phyloP scores from a whole-genome alignment of 2,888 invertebrate genomes.

The Diadegma fenestrale region DNA sequence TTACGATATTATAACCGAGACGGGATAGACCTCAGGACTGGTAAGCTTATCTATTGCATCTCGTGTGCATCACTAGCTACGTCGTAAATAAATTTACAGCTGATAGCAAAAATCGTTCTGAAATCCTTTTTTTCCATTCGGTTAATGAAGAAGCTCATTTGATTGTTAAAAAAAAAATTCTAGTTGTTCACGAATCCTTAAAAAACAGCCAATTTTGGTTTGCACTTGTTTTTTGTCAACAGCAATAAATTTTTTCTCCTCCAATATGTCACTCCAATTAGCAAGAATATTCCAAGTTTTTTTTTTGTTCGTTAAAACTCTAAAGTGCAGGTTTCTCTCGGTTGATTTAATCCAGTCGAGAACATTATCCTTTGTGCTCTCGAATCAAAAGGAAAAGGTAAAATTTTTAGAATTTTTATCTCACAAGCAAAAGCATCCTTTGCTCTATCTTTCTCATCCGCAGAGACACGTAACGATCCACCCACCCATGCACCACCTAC shows the following conservation, averaged over 20 bases:
- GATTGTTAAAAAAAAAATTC: not conserved
- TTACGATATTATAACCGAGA: not conserved
- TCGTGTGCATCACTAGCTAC: conserved; percentile 7
- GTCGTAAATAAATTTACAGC: conserved; percentile 14
- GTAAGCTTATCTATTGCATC: conserved; percentile 28
- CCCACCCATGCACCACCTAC: not conserved
- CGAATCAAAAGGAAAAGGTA: not conserved
- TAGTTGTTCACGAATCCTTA: not conserved
- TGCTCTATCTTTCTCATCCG: too few species aligned
- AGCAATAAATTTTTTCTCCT: not conserved
- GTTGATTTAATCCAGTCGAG: conserved; percentile 10
- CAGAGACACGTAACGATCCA: not conserved
- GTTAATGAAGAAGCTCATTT: not conserved
- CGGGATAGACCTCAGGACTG: not conserved
- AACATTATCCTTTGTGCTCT: not conserved
- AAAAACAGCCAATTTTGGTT: not conserved
- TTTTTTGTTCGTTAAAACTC: not conserved
- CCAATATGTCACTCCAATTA: conserved; percentile 7
- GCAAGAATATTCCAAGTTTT: not conserved
- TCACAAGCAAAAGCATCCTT: not conserved
- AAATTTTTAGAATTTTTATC: conserved; percentile 3
- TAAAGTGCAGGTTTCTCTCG: not conserved
- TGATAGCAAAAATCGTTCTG: conserved; percentile 15
- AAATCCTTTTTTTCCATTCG: not conserved
- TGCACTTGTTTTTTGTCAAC: not conserved